These are phyloP conservation scores for Propithecus coquereli DNA, from an alignment of 2,113 vertebrate species.

Conservation along the genomic window DNA sequence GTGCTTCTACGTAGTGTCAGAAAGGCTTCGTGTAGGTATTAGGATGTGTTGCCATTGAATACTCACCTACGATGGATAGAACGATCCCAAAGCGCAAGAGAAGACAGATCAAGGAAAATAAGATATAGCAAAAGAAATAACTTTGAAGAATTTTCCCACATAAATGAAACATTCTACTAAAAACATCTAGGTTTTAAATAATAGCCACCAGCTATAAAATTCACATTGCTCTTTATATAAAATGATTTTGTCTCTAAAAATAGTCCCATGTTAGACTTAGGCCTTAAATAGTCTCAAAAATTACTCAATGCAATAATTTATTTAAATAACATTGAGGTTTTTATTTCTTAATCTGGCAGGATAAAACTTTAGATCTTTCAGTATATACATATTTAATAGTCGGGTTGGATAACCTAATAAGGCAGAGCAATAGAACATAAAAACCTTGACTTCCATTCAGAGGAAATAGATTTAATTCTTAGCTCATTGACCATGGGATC, in stretches of 20 bases:
- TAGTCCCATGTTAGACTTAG: neutral
- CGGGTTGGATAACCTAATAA: neutral
- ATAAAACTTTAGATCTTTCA: constrained; percentile 16
- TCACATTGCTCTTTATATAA: neutral
- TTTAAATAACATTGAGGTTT: neutral
- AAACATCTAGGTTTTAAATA: neutral
- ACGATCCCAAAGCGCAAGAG: neutral
- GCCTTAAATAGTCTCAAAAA: constrained; percentile 14
- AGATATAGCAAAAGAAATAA: neutral
- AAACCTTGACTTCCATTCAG: neutral
- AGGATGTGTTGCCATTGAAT: neutral
- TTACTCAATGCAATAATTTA: neutral
- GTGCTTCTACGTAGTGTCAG: neutral
- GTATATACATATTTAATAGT: neutral
- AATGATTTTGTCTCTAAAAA: constrained; percentile 33
- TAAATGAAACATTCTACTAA: neutral
- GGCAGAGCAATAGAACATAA: neutral
- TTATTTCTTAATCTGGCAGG: neutral
- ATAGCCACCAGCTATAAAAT: neutral
- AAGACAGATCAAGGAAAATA: neutral
- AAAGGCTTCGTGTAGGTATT: neutral
- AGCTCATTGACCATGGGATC: neutral
- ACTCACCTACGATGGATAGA: neutral
- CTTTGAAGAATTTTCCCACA: neutral
- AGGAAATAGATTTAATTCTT: neutral